phyloP scores from a whole-genome alignment of 2,888 invertebrate genomes.

The Halocaridina rubra region DNA sequence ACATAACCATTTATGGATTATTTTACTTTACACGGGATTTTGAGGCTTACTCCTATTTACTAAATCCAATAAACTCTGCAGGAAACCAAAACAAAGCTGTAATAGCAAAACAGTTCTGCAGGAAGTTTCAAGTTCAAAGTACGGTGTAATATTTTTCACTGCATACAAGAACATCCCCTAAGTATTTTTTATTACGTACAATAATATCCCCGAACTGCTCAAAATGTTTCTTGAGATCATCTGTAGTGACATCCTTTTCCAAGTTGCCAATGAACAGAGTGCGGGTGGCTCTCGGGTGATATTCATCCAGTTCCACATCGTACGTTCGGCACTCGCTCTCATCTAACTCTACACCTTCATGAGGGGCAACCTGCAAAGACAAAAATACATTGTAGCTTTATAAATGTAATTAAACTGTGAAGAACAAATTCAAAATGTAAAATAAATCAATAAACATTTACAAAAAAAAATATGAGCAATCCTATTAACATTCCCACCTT shows the following conservation, averaged over 20 bases:
- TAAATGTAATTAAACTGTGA: not conserved
- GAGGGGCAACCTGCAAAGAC: slow-evolving; percentile 80
- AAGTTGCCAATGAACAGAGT: slow-evolving; percentile 96
- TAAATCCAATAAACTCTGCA: too few species aligned
- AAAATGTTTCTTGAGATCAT: slow-evolving; percentile 90
- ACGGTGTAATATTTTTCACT: too few species aligned
- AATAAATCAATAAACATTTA: not conserved
- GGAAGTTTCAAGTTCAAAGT: too few species aligned
- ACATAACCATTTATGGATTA: too few species aligned
- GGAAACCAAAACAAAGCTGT: too few species aligned
- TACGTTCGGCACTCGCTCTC: slow-evolving; percentile 75
- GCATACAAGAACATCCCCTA: too few species aligned
- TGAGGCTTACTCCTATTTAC: too few species aligned
- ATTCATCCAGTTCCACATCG: slow-evolving; percentile 96
- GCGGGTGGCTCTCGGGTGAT: slow-evolving; percentile 95
- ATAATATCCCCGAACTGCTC: slow-evolving; percentile 96
- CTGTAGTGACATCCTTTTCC: slow-evolving; percentile 92
- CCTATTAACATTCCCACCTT: too few species aligned
- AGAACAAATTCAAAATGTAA: not conserved
- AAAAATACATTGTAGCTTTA: not conserved
- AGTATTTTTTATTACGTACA: slow-evolving; percentile 74
- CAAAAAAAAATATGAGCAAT: too few species aligned
- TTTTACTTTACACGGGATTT: too few species aligned
- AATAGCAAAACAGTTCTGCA: too few species aligned
- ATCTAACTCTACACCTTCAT: slow-evolving; percentile 76